These are phyloP conservation scores for Cyprinella venusta DNA, from an alignment of 2,797 vertebrate species.

Conservation along the genomic window DNA sequence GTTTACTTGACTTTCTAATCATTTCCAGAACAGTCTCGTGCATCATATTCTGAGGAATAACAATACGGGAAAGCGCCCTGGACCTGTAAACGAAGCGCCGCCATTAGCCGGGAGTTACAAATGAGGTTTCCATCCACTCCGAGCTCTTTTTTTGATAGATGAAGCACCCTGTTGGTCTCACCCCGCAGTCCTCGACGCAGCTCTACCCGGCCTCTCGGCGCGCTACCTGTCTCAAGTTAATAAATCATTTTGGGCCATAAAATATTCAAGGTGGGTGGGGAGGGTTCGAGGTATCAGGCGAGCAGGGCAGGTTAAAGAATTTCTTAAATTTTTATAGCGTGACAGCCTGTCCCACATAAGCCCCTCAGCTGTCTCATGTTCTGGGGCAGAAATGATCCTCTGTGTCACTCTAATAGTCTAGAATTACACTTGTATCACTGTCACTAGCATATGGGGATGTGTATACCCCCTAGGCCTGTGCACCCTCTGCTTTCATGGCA, in stretches of 20 bases:
- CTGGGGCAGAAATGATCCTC: conserved; percentile 85
- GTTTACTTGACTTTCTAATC: neutral
- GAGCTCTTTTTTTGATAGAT: conserved; percentile 64
- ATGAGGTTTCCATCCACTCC: conserved; percentile 16
- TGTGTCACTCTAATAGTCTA: conserved; percentile 94
- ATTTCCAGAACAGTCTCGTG: neutral
- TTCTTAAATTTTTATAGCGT: conserved; percentile 93
- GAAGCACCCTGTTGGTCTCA: conserved; percentile 67
- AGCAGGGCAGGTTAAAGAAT: conserved; percentile 90
- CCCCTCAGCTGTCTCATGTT: conserved; percentile 85
- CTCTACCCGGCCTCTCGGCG: conserved; percentile 77
- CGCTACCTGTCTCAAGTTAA: conserved; percentile 87
- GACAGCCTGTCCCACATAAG: conserved; percentile 89
- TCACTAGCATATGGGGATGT: conserved; percentile 94
- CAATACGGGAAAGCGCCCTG: neutral
- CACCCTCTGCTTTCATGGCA: conserved; percentile 91
- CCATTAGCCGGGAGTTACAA: conserved; percentile 32
- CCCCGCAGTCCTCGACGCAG: conserved; percentile 69
- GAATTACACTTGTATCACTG: conserved; percentile 98
- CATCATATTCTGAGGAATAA: neutral
- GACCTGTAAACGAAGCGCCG: neutral
- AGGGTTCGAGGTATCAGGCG: conserved; percentile 79
- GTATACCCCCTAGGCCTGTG: conserved; percentile 93
- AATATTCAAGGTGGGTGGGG: conserved; percentile 54
- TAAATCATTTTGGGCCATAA: conserved; percentile 81